Base-by-base conservation (phyloP, 1,140 invertebrate genomes). In the Trigoniulus corallinus region DNA sequence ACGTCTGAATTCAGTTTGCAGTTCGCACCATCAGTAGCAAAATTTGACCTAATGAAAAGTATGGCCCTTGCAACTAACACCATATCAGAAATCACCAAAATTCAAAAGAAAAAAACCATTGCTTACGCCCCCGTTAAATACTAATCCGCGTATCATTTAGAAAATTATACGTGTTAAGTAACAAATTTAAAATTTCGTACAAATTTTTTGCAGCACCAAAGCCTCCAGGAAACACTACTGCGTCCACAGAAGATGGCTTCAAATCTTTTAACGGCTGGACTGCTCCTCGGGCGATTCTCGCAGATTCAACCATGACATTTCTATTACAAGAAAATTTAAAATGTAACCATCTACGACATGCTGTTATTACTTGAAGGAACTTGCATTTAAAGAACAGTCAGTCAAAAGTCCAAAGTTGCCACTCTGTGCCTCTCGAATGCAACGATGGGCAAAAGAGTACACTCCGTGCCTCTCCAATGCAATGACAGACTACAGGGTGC, bases 181-280 rank as follows among this genome's bases (percentile, higher is more conserved):
- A 13, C 22, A 55, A 1, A 21, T 56, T 39, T 15, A 12, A 26
- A 21, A 27, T 50, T 12, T 68, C 72, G 65, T 58, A 78, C 73
- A 79, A 61, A 58, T 75, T 78, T 54, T 76, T 77, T 1, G 74
- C 74, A 26, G 66, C 75, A 2, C 76, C 76, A 65, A 75, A 77
- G 48, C 76, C 77, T 45, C 77, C 77, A 34, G 76, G 76, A 53
- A 79, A 70, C 15, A 79, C 62, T 13, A 78, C 63, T 21, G 68
- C 75, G 61, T 68, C 68, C 51, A 67, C 70, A 15, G 56, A 54
- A 20, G 57, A 56, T 1, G 64, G 57, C 34, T 66, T 62, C 12
- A 77, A 64, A 20, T 72, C 61, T 29, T 62, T 64, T 3, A 79
- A 55, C 42, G 71, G 64, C 49, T 67, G 58, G 41, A 78, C 64